A percentile compares a stretch with the other conserved stretches of the same genome.
phyloP scores from a whole-genome alignment of 1,140 invertebrate species.

The Lepidostoma basale region DNA sequence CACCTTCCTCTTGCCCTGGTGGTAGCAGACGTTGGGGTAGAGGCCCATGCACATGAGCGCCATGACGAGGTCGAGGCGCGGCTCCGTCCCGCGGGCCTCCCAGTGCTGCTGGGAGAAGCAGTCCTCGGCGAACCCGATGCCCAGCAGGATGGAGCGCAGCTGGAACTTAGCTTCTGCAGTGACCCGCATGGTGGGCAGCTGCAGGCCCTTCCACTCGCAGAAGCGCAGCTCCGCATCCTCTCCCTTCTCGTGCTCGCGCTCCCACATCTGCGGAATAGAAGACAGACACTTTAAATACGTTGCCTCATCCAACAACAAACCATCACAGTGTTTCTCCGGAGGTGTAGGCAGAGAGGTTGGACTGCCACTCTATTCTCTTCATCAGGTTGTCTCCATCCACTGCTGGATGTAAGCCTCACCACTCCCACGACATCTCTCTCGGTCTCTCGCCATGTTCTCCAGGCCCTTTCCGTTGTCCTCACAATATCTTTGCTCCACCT shows the following conservation, averaged over 20 bases:
- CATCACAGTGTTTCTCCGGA: no score
- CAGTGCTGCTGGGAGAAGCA: conserved; percentile 75
- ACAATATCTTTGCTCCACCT: no score
- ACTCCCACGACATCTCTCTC: no score
- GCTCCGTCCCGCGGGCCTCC: conserved; percentile 77
- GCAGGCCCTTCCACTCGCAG: conserved; percentile 90
- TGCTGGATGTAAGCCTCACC: no score
- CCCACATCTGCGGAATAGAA: conserved; percentile 69
- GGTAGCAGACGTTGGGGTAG: conserved; percentile 95
- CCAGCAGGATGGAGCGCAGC: conserved; percentile 79
- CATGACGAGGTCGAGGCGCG: conserved; percentile 83
- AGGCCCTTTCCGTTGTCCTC: no score
- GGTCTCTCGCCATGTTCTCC: no score
- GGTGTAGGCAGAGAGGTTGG: no score
- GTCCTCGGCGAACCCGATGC: conserved; percentile 89
- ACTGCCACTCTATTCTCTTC: no score
- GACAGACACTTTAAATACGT: no score
- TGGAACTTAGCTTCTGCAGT: conserved; percentile 94
- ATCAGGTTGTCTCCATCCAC: no score
- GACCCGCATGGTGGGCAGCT: conserved; percentile 84
- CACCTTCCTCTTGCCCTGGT: conserved; percentile 92
- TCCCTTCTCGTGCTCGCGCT: conserved; percentile 75
- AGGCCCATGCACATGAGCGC: conserved; percentile 88
- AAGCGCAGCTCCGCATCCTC: conserved; percentile 82
- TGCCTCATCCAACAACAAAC: no score